phyloP scores from a whole-genome alignment of 2,797 vertebrate genomes.

The Dromococcyx pavoninus region DNA sequence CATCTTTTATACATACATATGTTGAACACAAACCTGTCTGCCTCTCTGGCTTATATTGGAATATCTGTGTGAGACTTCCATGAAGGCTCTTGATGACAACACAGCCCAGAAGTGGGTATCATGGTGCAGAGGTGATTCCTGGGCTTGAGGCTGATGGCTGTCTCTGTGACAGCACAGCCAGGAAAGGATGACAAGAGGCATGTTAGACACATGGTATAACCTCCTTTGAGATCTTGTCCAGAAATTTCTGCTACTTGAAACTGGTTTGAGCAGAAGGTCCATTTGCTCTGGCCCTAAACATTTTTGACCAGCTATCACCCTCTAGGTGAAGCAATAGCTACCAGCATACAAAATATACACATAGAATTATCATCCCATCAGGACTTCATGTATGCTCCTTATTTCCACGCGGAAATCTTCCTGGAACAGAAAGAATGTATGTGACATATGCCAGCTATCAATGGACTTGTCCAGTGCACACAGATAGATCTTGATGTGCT shows the following conservation, averaged over 20 bases:
- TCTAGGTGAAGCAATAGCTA: not conserved
- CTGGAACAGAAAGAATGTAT: not conserved
- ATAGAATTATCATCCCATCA: not conserved
- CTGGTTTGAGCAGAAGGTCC: not conserved
- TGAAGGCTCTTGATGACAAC: not conserved
- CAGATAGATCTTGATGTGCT: fast-evolving
- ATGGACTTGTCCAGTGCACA: not conserved
- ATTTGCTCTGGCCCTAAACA: not conserved
- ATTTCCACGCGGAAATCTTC: not conserved
- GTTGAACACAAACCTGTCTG: not conserved
- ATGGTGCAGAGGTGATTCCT: fast-evolving
- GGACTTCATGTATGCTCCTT: not conserved
- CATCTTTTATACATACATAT: not conserved
- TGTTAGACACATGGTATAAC: not conserved
- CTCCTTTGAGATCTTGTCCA: not conserved
- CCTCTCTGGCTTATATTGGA: not conserved
- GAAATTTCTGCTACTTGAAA: not conserved
- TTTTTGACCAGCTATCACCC: not conserved
- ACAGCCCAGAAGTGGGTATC: not conserved
- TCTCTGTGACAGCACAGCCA: not conserved
- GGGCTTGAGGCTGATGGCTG: not conserved
- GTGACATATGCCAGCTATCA: not conserved
- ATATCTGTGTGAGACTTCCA: not conserved
- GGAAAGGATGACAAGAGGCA: not conserved
- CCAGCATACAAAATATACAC: not conserved